A percentile compares a stretch with the other conserved stretches of the same genome.
These are phyloP conservation scores for Junonia oenone DNA, from an alignment of 2,888 invertebrate species.

Conservation along the genomic window DNA sequence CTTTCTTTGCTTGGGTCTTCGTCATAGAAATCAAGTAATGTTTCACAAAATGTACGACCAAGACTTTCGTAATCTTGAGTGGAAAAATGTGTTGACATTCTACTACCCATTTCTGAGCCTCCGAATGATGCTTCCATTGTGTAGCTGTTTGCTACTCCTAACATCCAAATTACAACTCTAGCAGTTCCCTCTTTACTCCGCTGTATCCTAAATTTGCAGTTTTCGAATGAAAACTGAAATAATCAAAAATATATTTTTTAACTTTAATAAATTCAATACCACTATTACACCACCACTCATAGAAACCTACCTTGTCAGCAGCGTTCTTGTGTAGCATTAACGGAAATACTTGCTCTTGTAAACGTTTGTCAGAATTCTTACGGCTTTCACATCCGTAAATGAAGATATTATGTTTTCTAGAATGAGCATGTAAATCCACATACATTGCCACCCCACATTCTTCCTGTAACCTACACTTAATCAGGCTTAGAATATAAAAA, in stretches of 20 bases:
- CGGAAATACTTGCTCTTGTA: conserved; percentile 96
- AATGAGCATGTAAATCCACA: conserved; percentile 96
- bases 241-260: background rate
- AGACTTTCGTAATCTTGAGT: conserved; percentile 83
- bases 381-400: conserved; percentile 97
- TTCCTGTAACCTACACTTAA: conserved; percentile 85
- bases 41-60: conserved; percentile 95
- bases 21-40: conserved; percentile 93
- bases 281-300: background rate
- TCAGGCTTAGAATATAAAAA: conserved; percentile 16
- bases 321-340: conserved; percentile 95
- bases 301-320: conserved; percentile 86
- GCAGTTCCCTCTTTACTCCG: conserved; percentile 97
- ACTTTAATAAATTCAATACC: background rate
- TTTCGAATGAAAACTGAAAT: conserved; percentile 93
- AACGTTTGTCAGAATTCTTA: conserved; percentile 85
- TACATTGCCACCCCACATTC: conserved; percentile 94
- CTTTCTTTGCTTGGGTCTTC: conserved; percentile 90
- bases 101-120: conserved; percentile 90
- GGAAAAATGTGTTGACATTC: conserved; percentile 91
- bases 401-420: conserved; percentile 96
- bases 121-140: conserved; percentile 97
- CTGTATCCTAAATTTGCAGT: conserved; percentile 95
- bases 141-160: conserved; percentile 96
- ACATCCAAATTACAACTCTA: conserved; percentile 95